These are phyloP conservation scores for Oithona nana DNA, from an alignment of 2,888 invertebrate species.

Conservation along the genomic window DNA sequence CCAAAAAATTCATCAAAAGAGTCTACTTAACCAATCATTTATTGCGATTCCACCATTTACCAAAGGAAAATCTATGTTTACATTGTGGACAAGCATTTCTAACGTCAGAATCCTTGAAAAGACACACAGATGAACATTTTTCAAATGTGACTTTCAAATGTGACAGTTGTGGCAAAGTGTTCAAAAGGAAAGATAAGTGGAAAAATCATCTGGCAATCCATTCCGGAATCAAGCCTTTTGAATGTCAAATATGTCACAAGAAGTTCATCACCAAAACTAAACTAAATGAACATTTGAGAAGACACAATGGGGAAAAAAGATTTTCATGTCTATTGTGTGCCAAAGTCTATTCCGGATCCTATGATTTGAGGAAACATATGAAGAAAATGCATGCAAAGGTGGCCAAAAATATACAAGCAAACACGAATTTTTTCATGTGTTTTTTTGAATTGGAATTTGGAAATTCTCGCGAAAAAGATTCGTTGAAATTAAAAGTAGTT, in stretches of 20 bases:
- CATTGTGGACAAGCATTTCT: neutral
- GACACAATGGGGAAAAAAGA: neutral
- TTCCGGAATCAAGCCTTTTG: neutral
- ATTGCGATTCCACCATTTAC: neutral
- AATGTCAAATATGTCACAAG: neutral
- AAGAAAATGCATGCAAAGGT: neutral
- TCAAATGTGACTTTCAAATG: neutral
- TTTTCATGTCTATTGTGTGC: neutral
- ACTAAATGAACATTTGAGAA: neutral
- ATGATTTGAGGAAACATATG: neutral
- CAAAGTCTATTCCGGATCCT: neutral
- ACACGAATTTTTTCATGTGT: too few relatives aligned
- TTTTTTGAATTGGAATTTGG: too few relatives aligned
- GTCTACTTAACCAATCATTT: neutral
- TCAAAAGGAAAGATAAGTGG: neutral
- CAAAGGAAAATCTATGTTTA: neutral
- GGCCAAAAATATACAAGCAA: neutral
- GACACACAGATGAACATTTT: neutral
- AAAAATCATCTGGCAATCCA: neutral
- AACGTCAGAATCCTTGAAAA: neutral
- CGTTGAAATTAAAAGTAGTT: too few relatives aligned
- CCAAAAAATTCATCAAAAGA: neutral
- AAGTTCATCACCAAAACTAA: neutral
- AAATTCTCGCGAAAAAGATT: too few relatives aligned
- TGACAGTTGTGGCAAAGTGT: neutral